Conservation (phyloP, 2,888 invertebrate genomes). For the Ectemnius lituratus region DNA sequence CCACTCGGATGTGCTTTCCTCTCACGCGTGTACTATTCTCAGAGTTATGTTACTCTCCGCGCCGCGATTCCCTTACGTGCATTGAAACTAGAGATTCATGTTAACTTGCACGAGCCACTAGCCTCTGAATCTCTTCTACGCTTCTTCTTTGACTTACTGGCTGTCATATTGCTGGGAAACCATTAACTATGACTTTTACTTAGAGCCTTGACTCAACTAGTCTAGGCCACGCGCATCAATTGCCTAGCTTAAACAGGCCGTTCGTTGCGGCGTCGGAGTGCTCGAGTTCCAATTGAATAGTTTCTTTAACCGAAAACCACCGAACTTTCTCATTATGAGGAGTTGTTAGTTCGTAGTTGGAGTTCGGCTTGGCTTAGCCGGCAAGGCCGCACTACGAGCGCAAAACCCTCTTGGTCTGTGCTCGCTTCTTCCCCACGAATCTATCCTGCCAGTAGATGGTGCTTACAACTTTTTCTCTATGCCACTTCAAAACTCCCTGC, state of each 20-base stretch:
- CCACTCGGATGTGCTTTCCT: slow-evolving; percentile 1
- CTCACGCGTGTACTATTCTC: slow-evolving; percentile 23
- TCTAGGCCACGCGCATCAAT: too few relatives aligned
- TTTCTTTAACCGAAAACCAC: slow-evolving; percentile 61
- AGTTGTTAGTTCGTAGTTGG: slow-evolving; percentile 62
- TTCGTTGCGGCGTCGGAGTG: slow-evolving; percentile 37
- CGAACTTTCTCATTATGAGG: slow-evolving; percentile 65
- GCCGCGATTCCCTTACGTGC: background rate
- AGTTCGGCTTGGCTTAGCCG: slow-evolving; percentile 61
- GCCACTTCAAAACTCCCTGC: slow-evolving; percentile 55
- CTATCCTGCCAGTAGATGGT: slow-evolving; percentile 51
- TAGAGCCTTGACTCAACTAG: too few relatives aligned
- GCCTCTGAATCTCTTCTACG: too few relatives aligned
- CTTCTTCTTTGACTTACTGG: too few relatives aligned
- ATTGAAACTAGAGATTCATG: background rate
- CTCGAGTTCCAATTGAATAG: slow-evolving; percentile 60
- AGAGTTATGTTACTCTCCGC: slow-evolving; percentile 28
- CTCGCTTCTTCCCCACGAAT: slow-evolving; percentile 45
- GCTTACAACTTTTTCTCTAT: slow-evolving; percentile 62
- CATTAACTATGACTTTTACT: too few relatives aligned
- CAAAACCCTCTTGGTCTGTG: slow-evolving; percentile 22
- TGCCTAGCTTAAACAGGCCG: background rate
- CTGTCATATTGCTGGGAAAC: too few relatives aligned
- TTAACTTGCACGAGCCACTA: background rate
- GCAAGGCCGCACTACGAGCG: slow-evolving; percentile 47